These are phyloP conservation scores for Drosophila dives DNA, from an alignment of 2,888 invertebrate species.

Conservation along the genomic window DNA sequence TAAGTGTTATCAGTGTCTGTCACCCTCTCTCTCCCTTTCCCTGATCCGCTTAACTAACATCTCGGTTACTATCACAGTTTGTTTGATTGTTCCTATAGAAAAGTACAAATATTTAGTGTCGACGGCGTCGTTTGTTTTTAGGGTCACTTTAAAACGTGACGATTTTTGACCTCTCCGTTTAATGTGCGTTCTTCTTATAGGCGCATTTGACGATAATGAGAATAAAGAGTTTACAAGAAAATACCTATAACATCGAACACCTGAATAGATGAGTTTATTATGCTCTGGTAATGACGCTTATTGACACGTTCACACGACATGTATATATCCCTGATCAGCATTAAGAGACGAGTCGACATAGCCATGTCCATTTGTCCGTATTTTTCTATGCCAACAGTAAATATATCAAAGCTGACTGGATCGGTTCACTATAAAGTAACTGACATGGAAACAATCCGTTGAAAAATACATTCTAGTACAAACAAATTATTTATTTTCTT, in stretches of 20 bases:
- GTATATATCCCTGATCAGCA: neutral
- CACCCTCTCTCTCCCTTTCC: neutral
- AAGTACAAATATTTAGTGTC: constrained; percentile 32
- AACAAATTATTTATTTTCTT: neutral
- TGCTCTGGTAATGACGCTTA: neutral
- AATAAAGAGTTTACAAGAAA: constrained; percentile 10
- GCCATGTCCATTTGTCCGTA: neutral
- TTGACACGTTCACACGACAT: neutral
- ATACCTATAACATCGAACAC: neutral
- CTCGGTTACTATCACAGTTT: constrained; percentile 47
- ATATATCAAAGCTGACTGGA: neutral
- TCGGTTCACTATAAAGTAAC: neutral
- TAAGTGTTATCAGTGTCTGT: constrained; percentile 49
- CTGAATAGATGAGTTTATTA: constrained; percentile 1
- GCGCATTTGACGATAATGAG: constrained; percentile 22
- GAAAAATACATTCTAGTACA: neutral
- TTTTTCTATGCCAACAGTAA: neutral
- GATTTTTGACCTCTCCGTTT: constrained; percentile 52
- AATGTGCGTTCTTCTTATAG: constrained; percentile 30
- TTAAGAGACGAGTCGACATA: neutral
- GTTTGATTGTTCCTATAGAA: constrained; percentile 45
- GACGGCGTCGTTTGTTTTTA: constrained; percentile 29
- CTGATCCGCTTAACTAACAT: constrained; percentile 37
- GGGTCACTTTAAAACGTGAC: constrained; percentile 59
- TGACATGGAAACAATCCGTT: neutral